Base-by-base conservation (phyloP, 2,113 vertebrate species). In the Pachypanchax playfairii region DNA sequence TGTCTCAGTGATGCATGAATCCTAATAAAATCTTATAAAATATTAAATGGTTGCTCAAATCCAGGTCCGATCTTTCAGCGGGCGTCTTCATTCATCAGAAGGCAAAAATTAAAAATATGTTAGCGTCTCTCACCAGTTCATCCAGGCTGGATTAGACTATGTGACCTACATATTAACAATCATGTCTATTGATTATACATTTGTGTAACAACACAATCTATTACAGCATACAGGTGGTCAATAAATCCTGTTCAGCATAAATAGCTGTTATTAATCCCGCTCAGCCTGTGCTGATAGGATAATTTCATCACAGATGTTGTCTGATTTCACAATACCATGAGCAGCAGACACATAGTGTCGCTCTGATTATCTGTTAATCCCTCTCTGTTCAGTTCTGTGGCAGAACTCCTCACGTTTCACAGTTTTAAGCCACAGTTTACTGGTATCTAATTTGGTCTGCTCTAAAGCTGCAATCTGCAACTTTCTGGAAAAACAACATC, bases 321-420 rank as follows among this genome's bases (percentile, higher is more conserved):
- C 42, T 47, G 52, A 26, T 59, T 62, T 46, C 56, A 60, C 48
- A 28, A 54, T 68, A 49, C 12, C 53, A 57, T 33, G 21, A 35
- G 48, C 33, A 38, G 56, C 43, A 57, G 60, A 38, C 54, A 21
- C 28, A 28, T 22, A 20, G 48, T 21, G 68, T 65, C 31, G 52
- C 10, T 11, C 47, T 50, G 43, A 68, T 80, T 55, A 73, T 74
- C 49, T 35, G 24, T 33, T 78, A 66, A 84, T 66, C 60, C 64
- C 56, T 54, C 48, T 63, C 44, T 29, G 15, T 52, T 43, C 28
- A 18, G 8, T 24, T 43, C 51, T 59, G 36, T 29, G 28, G 63
- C 25, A 17, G 42, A 52, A 39, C 33, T 56, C 44, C 15, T 38
- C 39, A n/a, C 25, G 4, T 38, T 46, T 65, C 36, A 51, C 48